Base-by-base conservation (phyloP, 2,888 invertebrate genomes). In the Dysmachus trigonus region DNA sequence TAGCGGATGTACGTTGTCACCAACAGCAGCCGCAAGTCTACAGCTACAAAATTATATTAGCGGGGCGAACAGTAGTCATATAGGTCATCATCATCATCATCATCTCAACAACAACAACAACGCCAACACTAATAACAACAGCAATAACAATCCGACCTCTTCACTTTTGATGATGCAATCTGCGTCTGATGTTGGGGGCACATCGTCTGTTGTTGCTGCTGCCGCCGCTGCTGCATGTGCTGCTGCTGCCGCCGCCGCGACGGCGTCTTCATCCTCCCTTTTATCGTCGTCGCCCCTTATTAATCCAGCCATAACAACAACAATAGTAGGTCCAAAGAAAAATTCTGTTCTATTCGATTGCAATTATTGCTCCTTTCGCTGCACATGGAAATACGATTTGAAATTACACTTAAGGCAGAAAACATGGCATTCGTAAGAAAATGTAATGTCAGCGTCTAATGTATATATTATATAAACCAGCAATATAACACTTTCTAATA, bases 391-490 rank as follows among this genome's bases (percentile, higher is more conserved):
- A 86, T 92, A 92, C 87, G 92, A 92, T 89, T 89, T 92, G 82
- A 92, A 92, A 88, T 88, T 92, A 88, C 92, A 92, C 88, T 88
- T 92, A 88, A 90, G 92, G 76, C 92, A 92, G 88, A 92, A n/a
- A 92, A 86, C 92, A 92, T 88, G 92, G 92, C 86, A 92, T 92
- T 87, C 92, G 92, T 88, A 92, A 92, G 89, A 92, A 92, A 90
- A 89, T 91, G 88, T 92, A 90, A 90, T 89, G 62, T 22, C 62
- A 62, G 8, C 27, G 7, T 30, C 27, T 79, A 30, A n/a, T n/a
- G 51, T 13, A 8, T 30, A 81, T 18, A n/a, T n/a, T n/a, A n/a
- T n/a, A n/a, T 15, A 13, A 38, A 41, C 38, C 38, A 13, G 47
- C 10, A 0, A 22, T n/a, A 18, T 2, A 82, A 47, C 13, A 27